Conservation (phyloP, 2,888 invertebrate genomes). For the Pyrgus malvae region DNA sequence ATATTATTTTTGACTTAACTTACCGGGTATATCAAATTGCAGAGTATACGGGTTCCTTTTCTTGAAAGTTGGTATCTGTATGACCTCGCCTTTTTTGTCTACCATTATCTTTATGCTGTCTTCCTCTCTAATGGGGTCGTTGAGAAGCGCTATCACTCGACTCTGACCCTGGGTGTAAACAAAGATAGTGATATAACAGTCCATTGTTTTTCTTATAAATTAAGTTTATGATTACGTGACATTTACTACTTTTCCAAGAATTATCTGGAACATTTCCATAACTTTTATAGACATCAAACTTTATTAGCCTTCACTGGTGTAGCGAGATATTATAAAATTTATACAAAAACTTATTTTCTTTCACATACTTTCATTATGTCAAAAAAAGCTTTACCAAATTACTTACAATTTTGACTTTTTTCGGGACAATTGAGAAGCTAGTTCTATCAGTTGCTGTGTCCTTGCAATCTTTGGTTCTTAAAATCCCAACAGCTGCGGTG, state of each 20-base stretch:
- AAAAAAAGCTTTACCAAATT: not conserved
- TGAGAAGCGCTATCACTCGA: conserved; percentile 89
- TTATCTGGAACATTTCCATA: not conserved
- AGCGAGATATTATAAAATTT: no score
- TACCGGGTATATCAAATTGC: conserved; percentile 90
- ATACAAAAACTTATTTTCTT: no score
- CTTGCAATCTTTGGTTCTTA: conserved; percentile 83
- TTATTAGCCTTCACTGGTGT: no score
- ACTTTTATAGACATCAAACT: no score
- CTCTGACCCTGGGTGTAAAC: conserved; percentile 86
- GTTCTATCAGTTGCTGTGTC: conserved; percentile 83
- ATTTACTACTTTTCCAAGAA: conserved; percentile 9
- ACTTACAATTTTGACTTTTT: conserved; percentile 88
- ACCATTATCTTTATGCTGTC: conserved; percentile 90
- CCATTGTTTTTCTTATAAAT: conserved; percentile 22
- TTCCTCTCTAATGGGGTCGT: conserved; percentile 88
- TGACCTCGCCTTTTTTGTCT: conserved; percentile 90
- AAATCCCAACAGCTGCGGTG: conserved; percentile 90
- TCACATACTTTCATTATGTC: not conserved
- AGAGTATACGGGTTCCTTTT: conserved; percentile 92
- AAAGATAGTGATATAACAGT: conserved; percentile 18
- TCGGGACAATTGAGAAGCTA: conserved; percentile 87
- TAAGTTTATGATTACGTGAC: conserved; percentile 6
- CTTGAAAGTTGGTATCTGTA: conserved; percentile 88
- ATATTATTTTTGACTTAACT: not conserved